Evolutionary conservation across 2,888 invertebrate species (phyloP), one percentile per base, ranked within the genome.

Genomic region (Clistopyga incitator): DNA sequence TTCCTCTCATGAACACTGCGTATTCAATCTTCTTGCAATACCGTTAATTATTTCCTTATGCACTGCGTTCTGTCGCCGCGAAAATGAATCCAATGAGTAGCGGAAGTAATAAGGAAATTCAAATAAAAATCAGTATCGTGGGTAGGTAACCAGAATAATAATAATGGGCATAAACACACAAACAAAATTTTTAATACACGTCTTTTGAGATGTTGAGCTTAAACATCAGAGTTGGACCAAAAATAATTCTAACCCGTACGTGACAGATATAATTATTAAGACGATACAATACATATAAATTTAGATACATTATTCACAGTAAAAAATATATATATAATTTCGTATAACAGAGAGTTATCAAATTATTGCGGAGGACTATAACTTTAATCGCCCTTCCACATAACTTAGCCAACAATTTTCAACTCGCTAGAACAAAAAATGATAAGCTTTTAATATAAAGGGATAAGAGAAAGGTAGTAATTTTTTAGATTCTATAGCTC

Each of bases 401-500:
- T 13, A 56, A 15, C 3, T 13, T 59, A 34, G 8, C 15, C 18
- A 42, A 38, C 2, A 20, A 20, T n/a, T 52, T 23, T 38, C 20
- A n/a, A 10, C 13, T 2, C 34, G n/a, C 20, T 8, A 15, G 13
- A 18, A 47, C 52, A 38, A 25, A 65, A n/a, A 42, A 25, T 29
- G 13, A 56, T 34, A 25, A 50, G 34, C 4, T 20, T 18, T 38
- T 3, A 2, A 38, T 38, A 64, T 2, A 47, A 47, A 65, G 0
- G 4, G 29, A 29, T 3, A 65, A 61, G 38, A 2, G 10, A 42
- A 64, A 64, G n/a, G 15, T 11, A 6, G 15, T 10, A 11, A 8
- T 20, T 50, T 18, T 67, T 67, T 1, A 11, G 11, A 45, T 23
- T 82, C 84, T 80, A 89, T 18, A 90, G 81, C 81, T 90, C 88